A percentile compares a stretch with the other conserved stretches of the same genome.
These are phyloP conservation scores for Tipula vernalis DNA, from an alignment of 2,888 invertebrate species.

Conservation along the genomic window DNA sequence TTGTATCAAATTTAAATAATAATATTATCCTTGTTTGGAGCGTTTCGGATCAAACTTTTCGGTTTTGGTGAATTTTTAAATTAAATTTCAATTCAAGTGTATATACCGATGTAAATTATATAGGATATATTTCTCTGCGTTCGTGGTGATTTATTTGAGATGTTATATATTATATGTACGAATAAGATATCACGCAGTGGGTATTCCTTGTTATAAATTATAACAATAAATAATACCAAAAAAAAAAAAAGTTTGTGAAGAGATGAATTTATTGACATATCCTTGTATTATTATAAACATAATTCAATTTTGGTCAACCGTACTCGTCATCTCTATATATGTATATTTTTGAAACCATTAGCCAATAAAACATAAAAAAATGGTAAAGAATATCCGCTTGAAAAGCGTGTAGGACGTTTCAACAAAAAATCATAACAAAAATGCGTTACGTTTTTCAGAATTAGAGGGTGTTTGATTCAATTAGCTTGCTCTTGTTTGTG, in stretches of 20 bases:
- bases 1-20: background rate
- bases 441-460: background rate
- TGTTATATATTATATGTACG: background rate
- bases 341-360: background rate
- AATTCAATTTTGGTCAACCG: slow-evolving; percentile 4
- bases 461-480: background rate
- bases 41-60: background rate
- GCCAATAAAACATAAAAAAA: background rate
- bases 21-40: background rate
- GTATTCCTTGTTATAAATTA: background rate
- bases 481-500: background rate
- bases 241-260: background rate
- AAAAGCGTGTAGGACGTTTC: background rate
- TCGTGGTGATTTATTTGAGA: background rate
- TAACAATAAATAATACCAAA: background rate
- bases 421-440: background rate
- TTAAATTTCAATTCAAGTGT: background rate
- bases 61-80: background rate
- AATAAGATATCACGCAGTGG: background rate
- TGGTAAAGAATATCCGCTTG: background rate
- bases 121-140: background rate
- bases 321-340: background rate
- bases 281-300: background rate
- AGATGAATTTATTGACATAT: background rate
- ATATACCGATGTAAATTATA: background rate